Conservation (phyloP, 2,797 vertebrate species). For the Emys orbicularis region DNA sequence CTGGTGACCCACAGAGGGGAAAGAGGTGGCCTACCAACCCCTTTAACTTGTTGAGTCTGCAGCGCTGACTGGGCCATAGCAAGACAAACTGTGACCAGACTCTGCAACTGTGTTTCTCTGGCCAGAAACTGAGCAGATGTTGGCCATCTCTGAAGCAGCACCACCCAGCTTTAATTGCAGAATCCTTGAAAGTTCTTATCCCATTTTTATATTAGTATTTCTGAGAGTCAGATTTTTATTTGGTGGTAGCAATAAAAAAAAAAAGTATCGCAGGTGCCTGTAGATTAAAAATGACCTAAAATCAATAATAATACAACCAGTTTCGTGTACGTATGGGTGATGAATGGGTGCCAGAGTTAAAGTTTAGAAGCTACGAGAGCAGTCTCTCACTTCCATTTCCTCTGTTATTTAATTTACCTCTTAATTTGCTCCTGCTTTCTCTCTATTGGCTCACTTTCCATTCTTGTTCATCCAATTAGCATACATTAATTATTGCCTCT, state of each 20-base stretch:
- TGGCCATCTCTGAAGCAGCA: neutral
- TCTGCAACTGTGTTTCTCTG: neutral
- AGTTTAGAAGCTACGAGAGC: neutral
- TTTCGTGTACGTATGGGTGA: neutral
- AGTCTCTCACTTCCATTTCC: neutral
- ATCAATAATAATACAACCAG: neutral
- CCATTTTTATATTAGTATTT: neutral
- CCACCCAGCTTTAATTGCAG: neutral
- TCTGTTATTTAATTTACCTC: neutral
- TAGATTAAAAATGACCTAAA: fast-evolving
- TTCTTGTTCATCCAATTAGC: neutral
- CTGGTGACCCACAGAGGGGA: neutral
- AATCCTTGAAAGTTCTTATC: neutral
- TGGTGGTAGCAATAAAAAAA: neutral
- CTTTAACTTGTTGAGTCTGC: neutral
- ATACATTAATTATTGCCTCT: neutral
- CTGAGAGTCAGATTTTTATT: neutral
- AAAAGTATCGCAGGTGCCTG: neutral
- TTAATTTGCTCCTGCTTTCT: neutral
- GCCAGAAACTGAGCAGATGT: neutral
- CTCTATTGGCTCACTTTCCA: neutral
- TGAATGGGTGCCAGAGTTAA: neutral
- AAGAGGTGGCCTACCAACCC: fast-evolving
- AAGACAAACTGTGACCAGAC: neutral
- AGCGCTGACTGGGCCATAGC: fast-evolving